Evolutionary conservation across 1,140 invertebrate genomes (phyloP), one percentile per base, ranked within the genome.

Genomic region (Ceratoteleas bidentatus): DNA sequence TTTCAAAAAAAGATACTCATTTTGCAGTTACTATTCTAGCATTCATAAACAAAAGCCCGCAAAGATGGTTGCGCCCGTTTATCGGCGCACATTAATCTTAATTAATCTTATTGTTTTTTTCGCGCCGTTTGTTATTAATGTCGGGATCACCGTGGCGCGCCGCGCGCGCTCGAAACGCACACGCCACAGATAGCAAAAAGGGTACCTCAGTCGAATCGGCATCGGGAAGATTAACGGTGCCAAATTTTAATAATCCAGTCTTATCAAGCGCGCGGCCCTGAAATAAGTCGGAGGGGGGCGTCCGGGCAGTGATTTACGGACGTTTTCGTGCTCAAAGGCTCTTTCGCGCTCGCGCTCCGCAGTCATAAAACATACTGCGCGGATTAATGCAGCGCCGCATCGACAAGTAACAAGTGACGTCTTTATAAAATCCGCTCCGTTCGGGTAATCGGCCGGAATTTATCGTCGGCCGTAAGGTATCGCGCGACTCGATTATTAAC

Each of bases 371-470:
- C 34, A 72, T 54, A 16, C 50, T 13, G 38, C 34, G 45, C 43
- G 76, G 68, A 79, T 79, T 72, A 79, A 79, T 66, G 60, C 53
- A 65, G 52, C 15, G 66, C 53, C 34, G 32, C 62, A 73, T 68
- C 56, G 68, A 73, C 76, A 62, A 73, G 68, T 62, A 73, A 74
- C 64, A 58, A 69, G 45, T 80, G 69, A 74, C 58, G 58, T 64
- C 77, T 80, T 69, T 69, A 62, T 80, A 69, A 66, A 69, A 64
- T 52, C 62, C 49, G 52, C 68, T 68, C 54, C 40, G 64, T 66
- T 62, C 62, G 34, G 4, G 43, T 73, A 80, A 68, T 80, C 40
- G 50, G 38, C 24, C 49, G 36, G 62, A 70, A 80, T 74, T 80
- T 80, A 74, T 74, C 45, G 57, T 43, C 11, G 33, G 32, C 16